Evolutionary conservation across 2,797 vertebrate genomes (phyloP).

Genomic region (Glossophaga mutica): DNA sequence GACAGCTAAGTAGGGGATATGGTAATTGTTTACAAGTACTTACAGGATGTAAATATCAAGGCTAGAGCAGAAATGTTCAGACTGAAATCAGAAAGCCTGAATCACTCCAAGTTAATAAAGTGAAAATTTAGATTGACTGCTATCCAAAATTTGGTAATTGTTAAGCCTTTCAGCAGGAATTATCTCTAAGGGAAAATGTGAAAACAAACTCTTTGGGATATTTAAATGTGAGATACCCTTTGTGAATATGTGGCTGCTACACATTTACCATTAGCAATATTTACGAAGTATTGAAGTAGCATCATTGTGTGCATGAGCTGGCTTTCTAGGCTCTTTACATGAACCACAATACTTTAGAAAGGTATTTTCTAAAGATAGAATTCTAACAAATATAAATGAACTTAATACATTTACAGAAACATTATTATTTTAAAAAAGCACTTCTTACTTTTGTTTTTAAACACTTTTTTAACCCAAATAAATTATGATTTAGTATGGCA

Average conservation of each 20-base stretch:
- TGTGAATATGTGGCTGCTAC: background rate
- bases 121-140: slow-evolving; percentile 65
- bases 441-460: background rate
- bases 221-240: slow-evolving; percentile 25
- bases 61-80: slow-evolving; percentile 70
- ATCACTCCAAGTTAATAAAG: slow-evolving; percentile 69
- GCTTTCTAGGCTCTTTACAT: background rate
- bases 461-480: background rate
- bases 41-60: slow-evolving; percentile 80
- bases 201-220: slow-evolving; percentile 27
- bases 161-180: slow-evolving; percentile 38
- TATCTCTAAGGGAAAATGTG: slow-evolving; percentile 31
- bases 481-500: background rate
- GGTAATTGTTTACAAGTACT: slow-evolving; percentile 84
- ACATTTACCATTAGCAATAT: background rate
- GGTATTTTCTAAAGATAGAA: background rate
- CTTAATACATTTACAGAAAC: background rate
- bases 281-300: background rate
- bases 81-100: slow-evolving; percentile 64
- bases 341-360: background rate
- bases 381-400: background rate
- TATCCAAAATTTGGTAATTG: slow-evolving; percentile 51
- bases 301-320: background rate
- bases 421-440: background rate
- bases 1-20: slow-evolving; percentile 76